These are phyloP conservation scores for Hypsibius dujardini DNA, from an alignment of 1,140 invertebrate genomes.

Conservation along the genomic window DNA sequence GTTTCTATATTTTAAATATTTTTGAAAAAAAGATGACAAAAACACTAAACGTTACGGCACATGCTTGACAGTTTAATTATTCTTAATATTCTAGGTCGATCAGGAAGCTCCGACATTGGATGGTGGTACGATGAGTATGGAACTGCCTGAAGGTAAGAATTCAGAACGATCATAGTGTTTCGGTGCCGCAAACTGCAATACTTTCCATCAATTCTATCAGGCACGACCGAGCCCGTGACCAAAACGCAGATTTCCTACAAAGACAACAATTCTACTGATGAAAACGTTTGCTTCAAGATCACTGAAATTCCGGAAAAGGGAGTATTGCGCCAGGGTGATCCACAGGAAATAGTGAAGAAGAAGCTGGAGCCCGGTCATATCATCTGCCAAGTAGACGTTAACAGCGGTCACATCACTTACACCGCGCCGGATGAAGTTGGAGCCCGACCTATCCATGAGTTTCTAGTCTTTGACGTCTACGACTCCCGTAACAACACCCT, in stretches of 20 bases:
- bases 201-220: not conserved
- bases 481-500: slow-evolving; percentile 22
- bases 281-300: not conserved
- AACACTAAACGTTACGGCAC: no score
- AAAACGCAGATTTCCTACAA: not conserved
- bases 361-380: slow-evolving; percentile 22
- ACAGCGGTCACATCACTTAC: slow-evolving; percentile 27
- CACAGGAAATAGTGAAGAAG: not conserved
- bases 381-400: slow-evolving; percentile 28
- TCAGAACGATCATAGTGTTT: no score
- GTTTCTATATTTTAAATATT: no score
- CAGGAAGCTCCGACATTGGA: not conserved
- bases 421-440: slow-evolving; percentile 28
- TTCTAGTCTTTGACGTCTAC: slow-evolving; percentile 19
- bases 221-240: slow-evolving; percentile 11
- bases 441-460: slow-evolving; percentile 23
- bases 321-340: not conserved
- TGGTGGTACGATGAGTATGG: slow-evolving; percentile 16
- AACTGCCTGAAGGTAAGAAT: slow-evolving; percentile 8
- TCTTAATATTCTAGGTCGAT: not conserved
- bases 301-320: slow-evolving; percentile 11
- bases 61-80: no score
- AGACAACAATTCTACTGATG: slow-evolving; percentile 12
- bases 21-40: no score
- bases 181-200: no score